phyloP scores from a whole-genome alignment of 2,113 vertebrate species.

The Oceanites oceanicus region DNA sequence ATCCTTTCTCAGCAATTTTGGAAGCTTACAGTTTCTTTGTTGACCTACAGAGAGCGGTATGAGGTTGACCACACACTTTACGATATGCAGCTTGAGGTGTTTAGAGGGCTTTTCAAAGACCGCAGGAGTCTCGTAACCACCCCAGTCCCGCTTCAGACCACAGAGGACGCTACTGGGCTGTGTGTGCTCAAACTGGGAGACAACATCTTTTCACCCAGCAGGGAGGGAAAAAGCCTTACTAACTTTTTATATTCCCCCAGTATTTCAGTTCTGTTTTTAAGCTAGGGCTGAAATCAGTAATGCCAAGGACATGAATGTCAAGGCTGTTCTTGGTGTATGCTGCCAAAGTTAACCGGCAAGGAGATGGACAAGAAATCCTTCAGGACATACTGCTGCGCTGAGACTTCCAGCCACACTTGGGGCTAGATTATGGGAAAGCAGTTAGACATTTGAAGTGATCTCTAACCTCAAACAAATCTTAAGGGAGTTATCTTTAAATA shows the following conservation, averaged over 20 bases:
- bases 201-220: neutral
- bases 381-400: neutral
- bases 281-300: neutral
- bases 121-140: neutral
- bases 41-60: neutral
- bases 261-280: neutral
- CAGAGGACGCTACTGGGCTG: neutral
- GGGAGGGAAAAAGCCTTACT: neutral
- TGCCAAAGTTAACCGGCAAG: neutral
- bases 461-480: neutral
- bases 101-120: neutral
- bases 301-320: neutral
- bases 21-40: neutral
- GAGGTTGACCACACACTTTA: neutral
- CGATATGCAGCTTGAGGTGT: neutral
- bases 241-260: neutral
- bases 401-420: neutral
- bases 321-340: neutral
- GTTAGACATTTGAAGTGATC: neutral
- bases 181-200: neutral
- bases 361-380: neutral
- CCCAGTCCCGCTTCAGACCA: neutral
- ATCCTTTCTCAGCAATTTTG: neutral
- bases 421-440: neutral
- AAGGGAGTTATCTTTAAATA: neutral